Percentiles rank a stretch among this genome's conserved stretches.
Evolutionary conservation across 2,113 vertebrate genomes (phyloP).

Genomic region (Dipodomys stephensi): DNA sequence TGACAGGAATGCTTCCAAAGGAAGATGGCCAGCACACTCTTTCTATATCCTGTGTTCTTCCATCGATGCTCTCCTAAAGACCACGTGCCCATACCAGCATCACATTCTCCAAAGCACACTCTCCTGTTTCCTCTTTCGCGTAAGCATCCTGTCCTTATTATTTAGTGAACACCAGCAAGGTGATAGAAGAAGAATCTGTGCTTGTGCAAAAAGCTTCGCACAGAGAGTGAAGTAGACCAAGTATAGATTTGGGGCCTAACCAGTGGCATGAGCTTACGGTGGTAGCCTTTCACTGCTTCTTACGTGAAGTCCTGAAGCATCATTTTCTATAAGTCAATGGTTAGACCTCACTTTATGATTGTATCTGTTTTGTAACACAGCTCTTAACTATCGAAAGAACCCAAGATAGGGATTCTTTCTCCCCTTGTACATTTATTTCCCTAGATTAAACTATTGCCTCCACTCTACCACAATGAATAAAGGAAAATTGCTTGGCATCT

Average conservation of each 20-base stretch:
- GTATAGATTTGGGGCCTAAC: background rate
- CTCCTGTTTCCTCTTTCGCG: background rate
- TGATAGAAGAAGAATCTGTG: background rate
- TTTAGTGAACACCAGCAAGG: background rate
- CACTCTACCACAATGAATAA: constrained; percentile 9
- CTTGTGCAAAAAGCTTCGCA: background rate
- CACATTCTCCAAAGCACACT: background rate
- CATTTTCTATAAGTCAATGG: background rate
- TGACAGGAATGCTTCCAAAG: background rate
- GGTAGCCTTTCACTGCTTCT: background rate
- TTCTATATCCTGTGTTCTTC: background rate
- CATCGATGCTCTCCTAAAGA: background rate
- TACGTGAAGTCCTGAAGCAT: background rate
- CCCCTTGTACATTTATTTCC: background rate
- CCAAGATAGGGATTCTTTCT: background rate
- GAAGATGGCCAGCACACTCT: background rate
- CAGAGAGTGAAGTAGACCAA: background rate
- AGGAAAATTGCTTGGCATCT: background rate
- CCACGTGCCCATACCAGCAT: too few species aligned
- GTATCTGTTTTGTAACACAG: background rate
- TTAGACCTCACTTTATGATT: background rate
- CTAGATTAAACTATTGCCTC: constrained; percentile 1
- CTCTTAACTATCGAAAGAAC: constrained; percentile 6
- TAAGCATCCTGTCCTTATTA: background rate
- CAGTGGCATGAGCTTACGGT: background rate